Evolutionary conservation across 2,797 vertebrate species (phyloP).

Genomic region (Siniperca undulata): DNA sequence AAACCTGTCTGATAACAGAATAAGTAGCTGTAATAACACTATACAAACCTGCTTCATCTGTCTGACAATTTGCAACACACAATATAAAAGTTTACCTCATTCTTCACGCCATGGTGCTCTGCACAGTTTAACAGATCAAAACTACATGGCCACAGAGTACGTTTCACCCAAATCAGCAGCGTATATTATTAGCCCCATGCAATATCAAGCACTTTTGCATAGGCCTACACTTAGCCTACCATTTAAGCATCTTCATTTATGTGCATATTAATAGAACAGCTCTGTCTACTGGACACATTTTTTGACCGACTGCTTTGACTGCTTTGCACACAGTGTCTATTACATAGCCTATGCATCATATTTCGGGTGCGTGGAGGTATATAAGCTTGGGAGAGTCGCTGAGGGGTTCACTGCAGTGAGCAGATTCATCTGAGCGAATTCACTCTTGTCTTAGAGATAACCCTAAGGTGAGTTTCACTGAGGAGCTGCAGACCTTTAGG

Average conservation of each 20-base stretch:
- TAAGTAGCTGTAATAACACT: neutral
- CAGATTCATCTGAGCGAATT: slow-evolving; percentile 82
- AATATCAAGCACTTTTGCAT: slow-evolving; percentile 88
- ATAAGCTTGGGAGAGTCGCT: slow-evolving; percentile 76
- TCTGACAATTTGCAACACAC: slow-evolving; percentile 10
- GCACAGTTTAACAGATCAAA: slow-evolving; percentile 48
- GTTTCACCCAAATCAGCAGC: slow-evolving; percentile 85
- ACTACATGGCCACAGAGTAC: slow-evolving; percentile 57
- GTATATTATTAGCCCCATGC: slow-evolving; percentile 86
- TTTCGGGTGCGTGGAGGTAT: slow-evolving; percentile 83
- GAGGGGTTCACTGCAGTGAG: slow-evolving; percentile 83
- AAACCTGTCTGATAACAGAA: neutral
- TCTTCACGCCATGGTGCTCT: slow-evolving; percentile 37
- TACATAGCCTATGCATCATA: slow-evolving; percentile 87
- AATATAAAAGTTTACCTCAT: slow-evolving; percentile 47
- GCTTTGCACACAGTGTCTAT: slow-evolving; percentile 85
- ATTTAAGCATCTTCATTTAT: slow-evolving; percentile 91
- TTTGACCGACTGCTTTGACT: slow-evolving; percentile 81
- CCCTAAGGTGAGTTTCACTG: slow-evolving; percentile 85
- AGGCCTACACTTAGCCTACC: slow-evolving; percentile 81
- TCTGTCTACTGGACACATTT: slow-evolving; percentile 89
- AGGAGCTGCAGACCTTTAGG: slow-evolving; percentile 68
- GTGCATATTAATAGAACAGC: slow-evolving; percentile 89
- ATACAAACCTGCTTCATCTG: neutral
- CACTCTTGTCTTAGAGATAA: slow-evolving; percentile 77